Base-by-base conservation (phyloP, 2,797 vertebrate genomes). In the Protonibea diacanthus region DNA sequence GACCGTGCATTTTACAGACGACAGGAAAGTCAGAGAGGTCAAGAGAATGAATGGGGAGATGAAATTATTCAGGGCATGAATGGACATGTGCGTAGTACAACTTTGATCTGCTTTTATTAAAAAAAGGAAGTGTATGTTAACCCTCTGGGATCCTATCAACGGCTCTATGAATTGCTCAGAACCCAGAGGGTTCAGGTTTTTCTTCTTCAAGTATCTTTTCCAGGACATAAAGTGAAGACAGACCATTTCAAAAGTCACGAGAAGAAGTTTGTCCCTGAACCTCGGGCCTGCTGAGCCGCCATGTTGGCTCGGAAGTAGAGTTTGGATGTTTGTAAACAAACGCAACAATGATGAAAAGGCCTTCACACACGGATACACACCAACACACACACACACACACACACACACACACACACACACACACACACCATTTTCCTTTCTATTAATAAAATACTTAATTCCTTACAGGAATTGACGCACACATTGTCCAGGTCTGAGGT, bases 401-500 rank as follows among this genome's bases (percentile, higher is more conserved):
- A 49, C 57, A 55, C 40, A 11, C 5, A 38, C 20, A 70, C 29
- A 57, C 25, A 23, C 21, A 40, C 7, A 66, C 38, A 57, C 49
- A 49, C 57, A 52, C 40, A 11, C 5, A 29, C 20, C 68, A 70
- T 76, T 65, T 74, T 49, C 23, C 12, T 77, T 76, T 76, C 74
- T 84, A 60, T 84, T 85, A 63, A 87, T 86, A 63, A 78, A 83
- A 44, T 66, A 38, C 33, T 78, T 91, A 94, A 94, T 93, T 86
- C 63, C 55, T 76, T 27, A 44, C 70, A 81, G 52, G 78, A 84
- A 94, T 92, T 88, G 88, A 88, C 17, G 33, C 80, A 86, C 87
- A 91, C 85, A 88, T 84, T 61, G 74, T 85, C 71, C 67, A 81
- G 88, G 92, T 92, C 86, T 65, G 68, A 87, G 94, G 93, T 93